These are phyloP conservation scores for Aphelocoma californica DNA, from an alignment of 2,797 vertebrate genomes.

Conservation along the genomic window DNA sequence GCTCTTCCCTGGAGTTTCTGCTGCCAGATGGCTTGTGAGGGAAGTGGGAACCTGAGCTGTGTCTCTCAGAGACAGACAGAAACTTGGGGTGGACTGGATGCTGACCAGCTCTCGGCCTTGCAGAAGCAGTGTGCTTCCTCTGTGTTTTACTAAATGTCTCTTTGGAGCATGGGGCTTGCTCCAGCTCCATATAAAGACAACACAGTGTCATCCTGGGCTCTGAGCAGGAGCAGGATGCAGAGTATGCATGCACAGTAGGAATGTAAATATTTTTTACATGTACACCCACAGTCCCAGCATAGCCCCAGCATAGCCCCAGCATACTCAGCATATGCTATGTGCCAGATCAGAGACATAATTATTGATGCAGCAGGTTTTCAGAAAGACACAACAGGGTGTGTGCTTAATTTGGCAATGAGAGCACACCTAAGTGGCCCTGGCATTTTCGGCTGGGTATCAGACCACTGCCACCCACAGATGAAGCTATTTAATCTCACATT, in stretches of 20 bases:
- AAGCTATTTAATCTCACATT: neutral
- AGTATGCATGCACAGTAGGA: neutral
- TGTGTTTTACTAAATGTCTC: neutral
- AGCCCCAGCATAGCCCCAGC: neutral
- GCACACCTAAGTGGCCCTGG: constrained; percentile 27
- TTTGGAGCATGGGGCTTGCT: neutral
- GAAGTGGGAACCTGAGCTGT: neutral
- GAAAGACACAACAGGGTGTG: constrained; percentile 55
- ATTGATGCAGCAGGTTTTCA: constrained; percentile 54
- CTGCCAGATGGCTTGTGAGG: neutral
- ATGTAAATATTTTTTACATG: constrained; percentile 21
- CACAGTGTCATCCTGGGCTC: neutral
- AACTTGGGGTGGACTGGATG: neutral
- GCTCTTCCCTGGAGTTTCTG: neutral
- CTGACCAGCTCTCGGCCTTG: neutral
- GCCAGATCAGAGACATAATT: constrained; percentile 29
- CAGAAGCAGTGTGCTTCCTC: neutral
- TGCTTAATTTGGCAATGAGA: constrained; percentile 44
- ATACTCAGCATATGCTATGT: neutral
- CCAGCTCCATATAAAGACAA: neutral
- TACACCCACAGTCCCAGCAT: neutral
- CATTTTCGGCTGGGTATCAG: neutral
- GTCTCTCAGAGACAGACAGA: neutral
- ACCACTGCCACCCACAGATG: constrained; percentile 2
- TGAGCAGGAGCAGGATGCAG: neutral